Evolutionary conservation across 2,113 vertebrate genomes (phyloP), one percentile per base, ranked within the genome.

Genomic region (Donacobius atricapilla): DNA sequence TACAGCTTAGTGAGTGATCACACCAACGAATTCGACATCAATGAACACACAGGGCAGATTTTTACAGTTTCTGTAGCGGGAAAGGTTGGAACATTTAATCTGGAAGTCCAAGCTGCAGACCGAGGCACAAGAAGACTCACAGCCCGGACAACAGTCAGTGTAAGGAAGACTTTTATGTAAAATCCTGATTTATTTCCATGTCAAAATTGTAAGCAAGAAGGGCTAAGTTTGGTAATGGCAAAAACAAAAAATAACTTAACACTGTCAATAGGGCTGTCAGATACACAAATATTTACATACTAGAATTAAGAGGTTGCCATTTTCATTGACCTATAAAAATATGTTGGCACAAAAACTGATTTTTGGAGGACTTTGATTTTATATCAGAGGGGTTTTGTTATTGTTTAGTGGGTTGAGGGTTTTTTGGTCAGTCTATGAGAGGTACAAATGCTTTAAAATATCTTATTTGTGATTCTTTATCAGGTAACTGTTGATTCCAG

Each of bases 41-140:
- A 98, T 11, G 60, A 94, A 57, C 91, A 93, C 12, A 97, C 98
- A 0, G 98, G 98, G 65, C 93, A 97, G 92, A 83, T 99, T 75
- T 98, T 96, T 33, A 97, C 98, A 70, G 92, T 98, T 56, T 98
- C 98, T n/a, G 82, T 96, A 18, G 78, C 75, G 76, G 93, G 35
- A 50, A 87, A 96, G 68, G 15, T 42, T 33, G 97, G 93, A 51
- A 56, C 56, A 4, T 65, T 87, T 40, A 4, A 28, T 2, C 24
- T 98, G 69, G 16, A 95, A 71, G 97, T 98, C 50, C 97, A 97
- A 90, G 98, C 94, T 78, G 86, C 95, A 42, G 98, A 98, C 87
- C 86, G 85, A 44, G 33, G 71, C 37, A 94, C 95, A 33, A 22
- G 30, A 39, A 96, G 93, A 22, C 96, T 98, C 23, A 60, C 47